Evolutionary conservation across 2,113 vertebrate species (phyloP).

Genomic region (Zosterops pallidus): DNA sequence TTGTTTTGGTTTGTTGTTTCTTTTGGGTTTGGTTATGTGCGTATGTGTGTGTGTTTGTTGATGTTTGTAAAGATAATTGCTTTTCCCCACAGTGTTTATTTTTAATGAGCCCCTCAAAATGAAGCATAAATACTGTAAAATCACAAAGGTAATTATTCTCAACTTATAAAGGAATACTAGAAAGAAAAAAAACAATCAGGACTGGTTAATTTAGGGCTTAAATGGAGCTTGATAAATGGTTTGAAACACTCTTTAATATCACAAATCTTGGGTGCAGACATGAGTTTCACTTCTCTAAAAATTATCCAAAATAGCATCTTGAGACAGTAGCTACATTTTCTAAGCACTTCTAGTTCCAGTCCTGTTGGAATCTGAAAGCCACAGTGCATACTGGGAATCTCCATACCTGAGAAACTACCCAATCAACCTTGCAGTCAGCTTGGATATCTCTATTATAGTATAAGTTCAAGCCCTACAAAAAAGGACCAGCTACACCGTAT

Average conservation of each 20-base stretch:
- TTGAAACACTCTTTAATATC: neutral
- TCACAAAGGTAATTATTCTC: slow-evolving; percentile 40
- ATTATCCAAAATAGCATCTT: neutral
- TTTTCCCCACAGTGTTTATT: slow-evolving; percentile 41
- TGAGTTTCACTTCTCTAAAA: neutral
- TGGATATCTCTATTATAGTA: neutral
- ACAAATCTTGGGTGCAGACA: neutral
- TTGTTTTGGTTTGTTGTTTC: slow-evolving; percentile 35
- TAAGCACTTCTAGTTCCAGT: neutral
- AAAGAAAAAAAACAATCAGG: neutral
- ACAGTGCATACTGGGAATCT: neutral
- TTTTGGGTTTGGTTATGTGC: neutral
- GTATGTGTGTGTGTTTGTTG: neutral
- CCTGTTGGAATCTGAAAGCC: neutral
- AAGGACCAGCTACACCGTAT: neutral
- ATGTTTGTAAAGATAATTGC: slow-evolving; percentile 60
- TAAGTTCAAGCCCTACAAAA: neutral
- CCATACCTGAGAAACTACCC: neutral
- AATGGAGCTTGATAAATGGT: neutral
- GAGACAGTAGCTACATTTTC: neutral
- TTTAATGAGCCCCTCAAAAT: slow-evolving; percentile 66
- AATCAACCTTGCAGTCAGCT: neutral
- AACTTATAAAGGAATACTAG: neutral
- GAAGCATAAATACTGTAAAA: slow-evolving; percentile 32
- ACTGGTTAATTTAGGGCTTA: neutral